These are phyloP conservation scores for Poeciliopsis paucimaculata DNA, from an alignment of 2,797 vertebrate genomes.

Conservation along the genomic window DNA sequence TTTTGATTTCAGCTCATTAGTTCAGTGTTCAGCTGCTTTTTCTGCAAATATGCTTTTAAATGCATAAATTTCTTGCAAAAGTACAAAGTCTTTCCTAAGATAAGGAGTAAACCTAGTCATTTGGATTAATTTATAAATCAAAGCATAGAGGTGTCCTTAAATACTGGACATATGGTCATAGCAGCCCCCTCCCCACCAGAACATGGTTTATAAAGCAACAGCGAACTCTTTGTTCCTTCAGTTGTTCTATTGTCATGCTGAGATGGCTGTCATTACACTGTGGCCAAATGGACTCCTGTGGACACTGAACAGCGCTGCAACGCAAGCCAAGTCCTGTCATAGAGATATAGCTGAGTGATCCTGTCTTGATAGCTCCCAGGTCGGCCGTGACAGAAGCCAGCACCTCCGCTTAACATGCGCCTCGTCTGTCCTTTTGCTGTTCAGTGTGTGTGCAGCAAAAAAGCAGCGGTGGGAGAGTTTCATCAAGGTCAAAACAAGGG, in stretches of 20 bases:
- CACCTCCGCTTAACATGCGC: slow-evolving; percentile 53
- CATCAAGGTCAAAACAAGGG: slow-evolving; percentile 39
- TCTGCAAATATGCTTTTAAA: slow-evolving; percentile 33
- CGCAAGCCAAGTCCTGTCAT: slow-evolving; percentile 49
- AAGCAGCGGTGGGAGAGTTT: slow-evolving; percentile 28
- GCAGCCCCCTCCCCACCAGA: slow-evolving; percentile 13
- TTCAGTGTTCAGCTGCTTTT: slow-evolving; percentile 3
- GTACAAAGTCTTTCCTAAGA: slow-evolving; percentile 2
- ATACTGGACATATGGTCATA: slow-evolving; percentile 36
- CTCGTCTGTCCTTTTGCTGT: slow-evolving; percentile 53
- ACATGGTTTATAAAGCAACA: slow-evolving; percentile 45
- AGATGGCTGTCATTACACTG: slow-evolving; percentile 51
- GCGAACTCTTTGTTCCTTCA: slow-evolving; percentile 37
- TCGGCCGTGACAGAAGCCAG: slow-evolving; percentile 59
- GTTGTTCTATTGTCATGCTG: slow-evolving; percentile 58
- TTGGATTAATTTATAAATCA: neutral
- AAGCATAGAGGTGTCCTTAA: neutral
- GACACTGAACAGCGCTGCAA: slow-evolving; percentile 44
- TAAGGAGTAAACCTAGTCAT: neutral
- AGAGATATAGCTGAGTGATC: slow-evolving; percentile 61
- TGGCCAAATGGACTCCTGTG: slow-evolving; percentile 37
- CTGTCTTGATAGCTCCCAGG: slow-evolving; percentile 52
- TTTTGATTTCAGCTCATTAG: slow-evolving; percentile 22
- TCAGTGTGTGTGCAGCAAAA: slow-evolving; percentile 49
- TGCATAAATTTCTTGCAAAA: slow-evolving; percentile 10